Evolutionary conservation across 2,888 invertebrate species (phyloP), one percentile per base, ranked within the genome.

Genomic region (Pachymerium ferrugineum): DNA sequence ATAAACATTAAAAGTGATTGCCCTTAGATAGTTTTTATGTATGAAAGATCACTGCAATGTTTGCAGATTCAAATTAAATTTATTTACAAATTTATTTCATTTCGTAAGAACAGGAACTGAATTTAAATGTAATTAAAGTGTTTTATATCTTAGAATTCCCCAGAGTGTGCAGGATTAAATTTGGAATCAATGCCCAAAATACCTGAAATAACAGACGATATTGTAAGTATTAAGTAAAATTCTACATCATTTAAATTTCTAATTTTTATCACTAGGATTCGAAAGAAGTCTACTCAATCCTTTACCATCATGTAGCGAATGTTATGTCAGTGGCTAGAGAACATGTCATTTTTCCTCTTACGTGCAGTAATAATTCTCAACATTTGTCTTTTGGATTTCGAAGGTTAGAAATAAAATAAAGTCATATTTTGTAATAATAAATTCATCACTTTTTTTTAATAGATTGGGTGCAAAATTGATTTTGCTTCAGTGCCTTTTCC

Each of bases 381-480:
- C 16, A 8, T 29, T n/a, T 31, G 29, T 14, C 31, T 31, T 8
- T 29, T n/a, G 70, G 30, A 19, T 30, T 70, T 30, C 29, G 31
- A 12, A 70, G 29, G 70, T 70, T 16, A 42, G 16, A 42, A 42
- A 3, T 42, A n/a, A 8, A 16, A 8, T 42, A 14, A 42, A 4
- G 14, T 42, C 16, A 8, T 42, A 4, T 14, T 42, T n/a, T 42
- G 6, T 42, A n/a, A n/a, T 42, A 12, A n/a, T 67, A 16, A n/a
- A n/a, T 54, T 54, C 22, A 54, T 16, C 22, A 16, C 8, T 54
- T 54, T 22, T 54, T n/a, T 54, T 68, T 6, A 6, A 10, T n/a
- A 70, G 70, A 30, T 30, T 70, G 30, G 70, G 28, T 70, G 70
- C 29, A 6, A 29, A 70, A 19, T 19, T 70, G 30, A 12, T 70